Evolutionary conservation across 53 echinoderm and acorn worm species (phyloP), one percentile per base, ranked within the genome.

Genomic region (Holothuria scabra): DNA sequence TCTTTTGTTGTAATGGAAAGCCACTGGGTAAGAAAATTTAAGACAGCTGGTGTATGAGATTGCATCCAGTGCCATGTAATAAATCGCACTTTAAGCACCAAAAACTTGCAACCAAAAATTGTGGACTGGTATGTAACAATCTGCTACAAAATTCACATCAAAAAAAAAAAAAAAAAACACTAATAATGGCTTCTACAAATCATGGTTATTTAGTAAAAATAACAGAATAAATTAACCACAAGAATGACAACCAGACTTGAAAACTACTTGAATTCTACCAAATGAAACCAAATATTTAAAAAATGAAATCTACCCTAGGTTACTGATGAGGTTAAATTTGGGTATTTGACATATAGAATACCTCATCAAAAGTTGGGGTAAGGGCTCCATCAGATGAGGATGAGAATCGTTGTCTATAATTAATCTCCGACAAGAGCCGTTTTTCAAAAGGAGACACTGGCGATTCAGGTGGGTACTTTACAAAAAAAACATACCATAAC

Each of bases 381-480:
- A 57, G 26, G 78, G 78, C 52, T 31, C 78, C 22, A 29, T 78
- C 78, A 22, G 78, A 78, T 65, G 65, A 85, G 75, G 76, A 82
- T 33, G 76, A 66, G 38, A 32, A 38, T 4, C 88, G 76, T 71
- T 93, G 87, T 63, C 99, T 70, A 72, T 90, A 99, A 30, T 90
- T 81, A 10, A 99, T 88, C 75, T 99, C 99, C 84, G 83, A 84
- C 74, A 90, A 64, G 24, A 99, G 85, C 31, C 93, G 89, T 64
- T 89, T 91, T 81, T 89, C 91, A 93, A 95, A 94, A 22, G 99
- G 92, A 32, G 99, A 92, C 31, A 93, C 65, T 65, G 90, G 63
- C 18, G 58, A 78, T 6, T 78, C 29, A 24, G 28, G 28, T 19
- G 58, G 49, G 26, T 30, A 33, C 78, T 78, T 78, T 23, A 46